Percentiles rank a stretch among this genome's conserved stretches.
Conservation (phyloP, 2,888 invertebrate species). For the Dastarcus helophoroides region DNA sequence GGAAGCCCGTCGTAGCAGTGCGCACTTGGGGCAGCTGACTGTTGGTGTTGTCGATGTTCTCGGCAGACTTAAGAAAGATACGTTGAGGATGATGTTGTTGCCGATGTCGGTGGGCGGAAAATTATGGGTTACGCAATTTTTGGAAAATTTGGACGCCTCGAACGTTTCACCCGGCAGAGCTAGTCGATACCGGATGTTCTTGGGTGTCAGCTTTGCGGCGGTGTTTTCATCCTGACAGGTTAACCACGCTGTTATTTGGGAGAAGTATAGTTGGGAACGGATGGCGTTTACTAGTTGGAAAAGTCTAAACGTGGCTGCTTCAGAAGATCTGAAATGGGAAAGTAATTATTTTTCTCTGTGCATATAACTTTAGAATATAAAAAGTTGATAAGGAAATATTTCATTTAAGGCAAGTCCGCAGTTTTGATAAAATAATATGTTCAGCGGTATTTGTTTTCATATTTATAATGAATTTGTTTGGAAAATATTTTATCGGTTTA, state of each 20-base stretch:
- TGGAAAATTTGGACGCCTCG: slow-evolving; percentile 42
- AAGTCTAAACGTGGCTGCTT: slow-evolving; percentile 40
- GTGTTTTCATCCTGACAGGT: slow-evolving; percentile 33
- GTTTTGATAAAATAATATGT: too few species aligned
- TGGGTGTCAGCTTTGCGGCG: slow-evolving; percentile 14
- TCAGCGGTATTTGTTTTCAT: too few species aligned
- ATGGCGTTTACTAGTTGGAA: slow-evolving; percentile 84
- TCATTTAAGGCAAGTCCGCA: too few species aligned
- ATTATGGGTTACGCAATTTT: slow-evolving; percentile 51
- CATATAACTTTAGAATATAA: too few species aligned
- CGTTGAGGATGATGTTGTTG: slow-evolving; percentile 48
- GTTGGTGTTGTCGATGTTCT: slow-evolving; percentile 59
- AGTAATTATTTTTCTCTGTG: too few species aligned
- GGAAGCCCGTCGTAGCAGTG: neutral
- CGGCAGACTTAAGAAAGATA: slow-evolving; percentile 58
- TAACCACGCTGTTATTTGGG: slow-evolving; percentile 91
- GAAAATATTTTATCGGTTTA: too few species aligned
- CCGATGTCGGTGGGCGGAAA: slow-evolving; percentile 63
- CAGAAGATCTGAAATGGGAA: slow-evolving; percentile 37
- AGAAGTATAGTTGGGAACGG: slow-evolving; percentile 90
- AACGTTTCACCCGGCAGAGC: slow-evolving; percentile 54
- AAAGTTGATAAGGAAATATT: too few species aligned
- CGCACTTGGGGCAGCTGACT: slow-evolving; percentile 41
- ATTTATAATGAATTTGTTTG: too few species aligned
- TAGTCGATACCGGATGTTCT: slow-evolving; percentile 43